Base-by-base conservation (phyloP, 2,113 vertebrate genomes). In the Heliornis fulica region DNA sequence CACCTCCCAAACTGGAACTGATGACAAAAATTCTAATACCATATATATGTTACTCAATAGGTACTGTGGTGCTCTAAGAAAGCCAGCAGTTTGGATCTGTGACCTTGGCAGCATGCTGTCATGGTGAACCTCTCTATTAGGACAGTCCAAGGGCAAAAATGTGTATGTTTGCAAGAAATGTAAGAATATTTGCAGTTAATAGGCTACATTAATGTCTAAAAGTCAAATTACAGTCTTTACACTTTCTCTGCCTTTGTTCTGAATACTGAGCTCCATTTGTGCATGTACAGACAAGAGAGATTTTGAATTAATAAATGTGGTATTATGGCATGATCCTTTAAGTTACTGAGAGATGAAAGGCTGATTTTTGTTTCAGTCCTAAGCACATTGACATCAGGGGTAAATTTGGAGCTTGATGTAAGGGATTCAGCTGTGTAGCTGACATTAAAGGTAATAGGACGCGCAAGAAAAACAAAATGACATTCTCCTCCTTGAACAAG, bases 231-330 rank as follows among this genome's bases (percentile, higher is more conserved):
- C 15, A 59, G n/a, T 80, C 74, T 87, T 84, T 72, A 87, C 13
- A 72, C 36, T 91, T 91, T 56, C 60, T 75, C 26, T 68, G 57
- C 11, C 31, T 92, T 90, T 96, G 41, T 22, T 85, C 41, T 65
- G 70, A 85, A 80, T 76, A 79, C 12, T 91, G 46, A 61, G 32
- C 5, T 95, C 57, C 59, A 86, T 72, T 90, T 86, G 63, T 83
- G 29, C 90, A 45, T 59, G n/a, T 83, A 75, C 45, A 90, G 70
- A 92, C 40, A 84, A 76, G n/a, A 72, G 53, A 93, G 53, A 96
- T 82, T 96, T 79, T 90, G n/a, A 93, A 68, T 91, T 89, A 96
- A 94, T 96, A 94, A 94, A 74, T 70, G 28, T 66, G 29, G 70
- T 89, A 91, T 95, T 95, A 83, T 53, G 28, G 50, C 45, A 84